A percentile compares a stretch with the other conserved stretches of the same genome.
Evolutionary conservation across 1,140 invertebrate genomes (phyloP).

Genomic region (Aricia agestis): DNA sequence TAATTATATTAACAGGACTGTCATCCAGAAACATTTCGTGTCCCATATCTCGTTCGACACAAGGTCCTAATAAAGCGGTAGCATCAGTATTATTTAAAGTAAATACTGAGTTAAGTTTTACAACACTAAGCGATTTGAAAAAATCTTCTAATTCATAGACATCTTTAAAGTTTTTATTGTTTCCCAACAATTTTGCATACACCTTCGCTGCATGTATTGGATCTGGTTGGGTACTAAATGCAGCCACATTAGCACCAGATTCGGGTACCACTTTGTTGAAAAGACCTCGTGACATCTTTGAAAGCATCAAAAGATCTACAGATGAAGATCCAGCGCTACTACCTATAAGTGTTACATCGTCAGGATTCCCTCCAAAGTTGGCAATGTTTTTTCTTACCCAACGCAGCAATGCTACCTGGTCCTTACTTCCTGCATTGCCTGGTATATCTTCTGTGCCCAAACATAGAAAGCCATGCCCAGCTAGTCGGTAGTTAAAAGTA

Average conservation of each 20-base stretch:
- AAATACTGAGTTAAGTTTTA: constrained; percentile 21
- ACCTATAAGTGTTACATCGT: constrained; percentile 49
- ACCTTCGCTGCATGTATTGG: constrained; percentile 36
- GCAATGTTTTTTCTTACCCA: constrained; percentile 54
- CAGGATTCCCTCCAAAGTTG: constrained; percentile 48
- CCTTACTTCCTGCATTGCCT: constrained; percentile 56
- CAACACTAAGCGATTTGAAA: constrained; percentile 22
- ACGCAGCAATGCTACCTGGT: constrained; percentile 42
- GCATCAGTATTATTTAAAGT: constrained; percentile 28
- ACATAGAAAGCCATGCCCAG: constrained; percentile 44
- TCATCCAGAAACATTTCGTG: constrained; percentile 37
- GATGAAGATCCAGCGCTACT: constrained; percentile 45
- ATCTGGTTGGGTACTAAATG: constrained; percentile 35
- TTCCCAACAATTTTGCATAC: constrained; percentile 30
- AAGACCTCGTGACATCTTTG: constrained; percentile 39
- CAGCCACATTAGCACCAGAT: constrained; percentile 36
- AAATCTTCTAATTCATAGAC: constrained; percentile 39
- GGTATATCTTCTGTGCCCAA: constrained; percentile 47
- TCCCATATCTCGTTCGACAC: constrained; percentile 36
- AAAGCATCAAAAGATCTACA: constrained; percentile 47
- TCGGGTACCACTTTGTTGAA: constrained; percentile 49
- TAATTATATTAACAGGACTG: constrained; percentile 39
- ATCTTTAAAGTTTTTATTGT: constrained; percentile 31
- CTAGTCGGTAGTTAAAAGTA: constrained; percentile 46
- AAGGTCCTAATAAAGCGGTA: constrained; percentile 34